These are phyloP conservation scores for Cecidostiba fungosa DNA, from an alignment of 2,888 invertebrate genomes.

Conservation along the genomic window DNA sequence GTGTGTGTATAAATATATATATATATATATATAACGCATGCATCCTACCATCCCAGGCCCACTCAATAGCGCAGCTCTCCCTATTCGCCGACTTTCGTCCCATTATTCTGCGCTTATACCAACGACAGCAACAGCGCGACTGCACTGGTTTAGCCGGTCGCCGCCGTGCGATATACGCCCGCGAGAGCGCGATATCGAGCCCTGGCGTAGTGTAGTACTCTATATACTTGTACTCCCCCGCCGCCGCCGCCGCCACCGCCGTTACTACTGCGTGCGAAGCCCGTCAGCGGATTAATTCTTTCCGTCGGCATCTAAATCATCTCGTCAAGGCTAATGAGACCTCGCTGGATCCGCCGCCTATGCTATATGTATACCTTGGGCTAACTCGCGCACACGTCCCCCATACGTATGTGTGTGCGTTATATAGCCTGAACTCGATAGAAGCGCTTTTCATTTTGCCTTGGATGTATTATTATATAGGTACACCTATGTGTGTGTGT, in stretches of 20 bases:
- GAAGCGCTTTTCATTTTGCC: slow-evolving; percentile 5
- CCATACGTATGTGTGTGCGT: neutral
- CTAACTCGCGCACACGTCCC: slow-evolving; percentile 10
- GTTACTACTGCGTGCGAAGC: slow-evolving; percentile 13
- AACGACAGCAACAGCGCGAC: neutral
- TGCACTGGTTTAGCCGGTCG: neutral
- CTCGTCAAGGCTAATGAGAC: slow-evolving; percentile 68
- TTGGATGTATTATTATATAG: no score
- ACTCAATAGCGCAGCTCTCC: slow-evolving; percentile 53
- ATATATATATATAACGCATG: slow-evolving; percentile 8
- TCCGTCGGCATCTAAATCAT: slow-evolving; percentile 68
- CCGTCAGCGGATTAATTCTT: slow-evolving; percentile 69
- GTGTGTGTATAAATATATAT: neutral
- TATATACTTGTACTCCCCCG: neutral
- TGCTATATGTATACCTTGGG: slow-evolving; percentile 14
- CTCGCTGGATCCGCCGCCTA: slow-evolving; percentile 38
- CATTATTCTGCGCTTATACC: neutral
- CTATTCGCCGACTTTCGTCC: slow-evolving; percentile 53
- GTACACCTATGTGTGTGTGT: no score
- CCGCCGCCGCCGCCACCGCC: no score
- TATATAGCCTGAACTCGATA: neutral
- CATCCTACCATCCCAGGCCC: slow-evolving; percentile 24
- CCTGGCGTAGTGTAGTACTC: neutral
- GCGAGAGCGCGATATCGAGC: neutral
- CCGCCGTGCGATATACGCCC: neutral